A percentile compares a stretch with the other conserved stretches of the same genome.
Evolutionary conservation across 2,797 vertebrate genomes (phyloP).

Genomic region (Telmatherina bonti): DNA sequence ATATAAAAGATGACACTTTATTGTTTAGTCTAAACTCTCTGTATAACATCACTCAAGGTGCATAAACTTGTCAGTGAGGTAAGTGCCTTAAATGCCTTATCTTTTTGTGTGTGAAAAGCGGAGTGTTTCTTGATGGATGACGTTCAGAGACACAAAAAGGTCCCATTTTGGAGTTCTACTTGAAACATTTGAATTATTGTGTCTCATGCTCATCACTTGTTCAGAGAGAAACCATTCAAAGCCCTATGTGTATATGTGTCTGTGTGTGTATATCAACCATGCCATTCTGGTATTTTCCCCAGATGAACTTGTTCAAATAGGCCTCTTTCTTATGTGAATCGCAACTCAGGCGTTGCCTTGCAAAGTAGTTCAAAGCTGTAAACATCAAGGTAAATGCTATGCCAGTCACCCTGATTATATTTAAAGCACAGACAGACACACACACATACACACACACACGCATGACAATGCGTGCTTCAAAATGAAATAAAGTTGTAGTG

Average conservation of each 20-base stretch:
- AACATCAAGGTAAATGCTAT: conserved; percentile 85
- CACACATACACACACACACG: conserved; percentile 67
- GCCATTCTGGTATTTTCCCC: conserved; percentile 75
- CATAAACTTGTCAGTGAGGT: conserved; percentile 43
- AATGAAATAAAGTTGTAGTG: conserved; percentile 48
- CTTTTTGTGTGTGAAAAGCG: conserved; percentile 20
- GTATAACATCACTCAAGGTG: conserved; percentile 54
- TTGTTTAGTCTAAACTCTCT: conserved; percentile 32
- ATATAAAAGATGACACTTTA: conserved; percentile 47
- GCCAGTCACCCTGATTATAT: conserved; percentile 80
- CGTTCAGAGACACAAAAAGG: conserved; percentile 68
- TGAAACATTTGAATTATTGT: conserved; percentile 73
- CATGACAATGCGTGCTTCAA: conserved; percentile 67
- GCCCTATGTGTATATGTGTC: conserved; percentile 10
- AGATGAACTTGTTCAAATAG: conserved; percentile 85
- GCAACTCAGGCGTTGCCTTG: conserved; percentile 70
- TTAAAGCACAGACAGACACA: conserved; percentile 67
- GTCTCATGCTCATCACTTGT: conserved; percentile 69
- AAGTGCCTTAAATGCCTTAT: conserved; percentile 47
- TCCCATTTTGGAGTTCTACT: conserved; percentile 67
- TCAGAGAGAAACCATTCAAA: conserved; percentile 74
- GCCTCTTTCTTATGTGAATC: conserved; percentile 71
- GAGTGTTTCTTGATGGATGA: conserved; percentile 57
- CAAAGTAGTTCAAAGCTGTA: conserved; percentile 81
- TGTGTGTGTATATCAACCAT: conserved; percentile 72